Evolutionary conservation across 2,888 invertebrate genomes (phyloP).

Genomic region (Agrochola circellaris): DNA sequence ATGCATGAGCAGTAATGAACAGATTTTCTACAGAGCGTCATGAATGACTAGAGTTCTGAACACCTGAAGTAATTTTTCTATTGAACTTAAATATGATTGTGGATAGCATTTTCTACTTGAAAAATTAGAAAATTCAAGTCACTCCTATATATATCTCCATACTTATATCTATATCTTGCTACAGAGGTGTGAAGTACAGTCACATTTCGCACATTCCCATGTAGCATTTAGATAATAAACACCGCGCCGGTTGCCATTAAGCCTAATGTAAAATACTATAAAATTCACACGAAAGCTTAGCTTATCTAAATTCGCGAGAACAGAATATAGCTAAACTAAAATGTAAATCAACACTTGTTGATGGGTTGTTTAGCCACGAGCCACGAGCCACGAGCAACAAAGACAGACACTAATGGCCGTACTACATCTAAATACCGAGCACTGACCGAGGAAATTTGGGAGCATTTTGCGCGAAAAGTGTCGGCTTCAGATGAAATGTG

Average conservation of each 20-base stretch:
- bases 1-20: not conserved
- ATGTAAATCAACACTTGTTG: constrained; percentile 59
- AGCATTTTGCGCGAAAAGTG: constrained; percentile 17
- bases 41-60: not conserved
- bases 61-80: not conserved
- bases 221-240: not conserved
- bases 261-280: constrained; percentile 21
- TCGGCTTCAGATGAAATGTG: not conserved
- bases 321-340: constrained; percentile 27
- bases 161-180: not conserved
- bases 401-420: constrained; percentile 43
- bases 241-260: not conserved
- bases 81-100: not conserved
- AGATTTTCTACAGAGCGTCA: not conserved
- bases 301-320: constrained; percentile 32
- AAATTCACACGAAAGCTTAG: constrained; percentile 31
- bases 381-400: constrained; percentile 16
- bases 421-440: constrained; percentile 43
- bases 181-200: not conserved
- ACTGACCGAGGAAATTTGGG: constrained; percentile 17
- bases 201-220: not conserved
- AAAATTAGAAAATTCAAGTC: not conserved
- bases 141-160: no score
- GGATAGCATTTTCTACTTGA: not conserved
- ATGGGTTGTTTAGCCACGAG: constrained; percentile 40